A percentile compares a stretch with the other conserved stretches of the same genome.
Evolutionary conservation across 1,140 invertebrate species (phyloP).

Genomic region (Belonocnema kinseyi): DNA sequence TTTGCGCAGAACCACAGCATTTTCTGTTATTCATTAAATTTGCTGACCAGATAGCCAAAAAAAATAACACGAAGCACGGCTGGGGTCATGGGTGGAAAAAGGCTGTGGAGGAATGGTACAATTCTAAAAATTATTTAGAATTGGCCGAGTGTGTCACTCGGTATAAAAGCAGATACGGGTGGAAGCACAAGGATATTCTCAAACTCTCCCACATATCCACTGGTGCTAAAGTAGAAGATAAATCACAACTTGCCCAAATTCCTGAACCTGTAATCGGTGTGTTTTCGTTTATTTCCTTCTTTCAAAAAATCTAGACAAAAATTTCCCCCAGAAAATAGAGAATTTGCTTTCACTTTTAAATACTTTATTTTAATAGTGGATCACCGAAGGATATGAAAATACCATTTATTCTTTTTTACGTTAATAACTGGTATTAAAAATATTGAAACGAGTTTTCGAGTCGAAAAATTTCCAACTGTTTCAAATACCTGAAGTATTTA

Average conservation of each 20-base stretch:
- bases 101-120: slow-evolving; percentile 80
- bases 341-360: too few species aligned
- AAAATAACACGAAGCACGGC: slow-evolving; percentile 67
- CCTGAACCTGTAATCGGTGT: background rate
- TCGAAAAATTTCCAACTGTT: too few species aligned
- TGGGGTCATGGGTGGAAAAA: slow-evolving; percentile 81
- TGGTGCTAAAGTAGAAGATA: slow-evolving; percentile 61
- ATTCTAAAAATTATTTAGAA: slow-evolving; percentile 75
- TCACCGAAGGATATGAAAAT: too few species aligned
- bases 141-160: slow-evolving; percentile 80
- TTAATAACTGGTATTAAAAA: too few species aligned
- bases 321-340: too few species aligned
- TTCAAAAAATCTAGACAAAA: slow-evolving; percentile 23
- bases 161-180: slow-evolving; percentile 79
- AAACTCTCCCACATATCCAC: slow-evolving; percentile 79
- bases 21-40: slow-evolving; percentile 80
- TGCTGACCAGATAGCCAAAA: slow-evolving; percentile 74
- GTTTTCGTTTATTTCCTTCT: slow-evolving; percentile 3
- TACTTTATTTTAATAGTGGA: too few species aligned
- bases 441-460: too few species aligned
- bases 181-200: slow-evolving; percentile 82
- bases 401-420: too few species aligned
- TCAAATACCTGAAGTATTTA: too few species aligned
- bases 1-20: slow-evolving; percentile 77
- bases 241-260: background rate